Evolutionary conservation across 2,113 vertebrate species (phyloP).

Genomic region (Marcusenius ussheri): DNA sequence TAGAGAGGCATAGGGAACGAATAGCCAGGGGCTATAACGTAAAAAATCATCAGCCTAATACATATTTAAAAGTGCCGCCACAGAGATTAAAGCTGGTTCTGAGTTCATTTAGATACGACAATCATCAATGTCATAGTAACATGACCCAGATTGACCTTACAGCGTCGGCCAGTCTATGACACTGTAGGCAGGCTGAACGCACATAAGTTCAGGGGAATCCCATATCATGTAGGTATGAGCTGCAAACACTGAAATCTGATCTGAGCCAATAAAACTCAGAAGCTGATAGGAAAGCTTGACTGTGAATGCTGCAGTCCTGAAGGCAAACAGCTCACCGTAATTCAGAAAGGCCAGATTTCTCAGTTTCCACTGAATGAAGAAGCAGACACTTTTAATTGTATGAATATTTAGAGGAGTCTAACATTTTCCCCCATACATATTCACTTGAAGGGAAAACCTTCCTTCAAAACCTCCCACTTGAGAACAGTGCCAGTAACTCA

Average conservation of each 20-base stretch:
- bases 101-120: not conserved
- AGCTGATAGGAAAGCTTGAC: not conserved
- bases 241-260: not conserved
- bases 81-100: not conserved
- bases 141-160: not conserved
- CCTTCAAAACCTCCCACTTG: not conserved
- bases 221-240: not conserved
- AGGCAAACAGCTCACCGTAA: not conserved
- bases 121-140: not conserved
- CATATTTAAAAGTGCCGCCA: not conserved
- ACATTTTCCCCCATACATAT: not conserved
- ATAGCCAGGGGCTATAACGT: not conserved
- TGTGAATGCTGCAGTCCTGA: not conserved
- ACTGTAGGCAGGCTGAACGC: not conserved
- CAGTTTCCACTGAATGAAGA: not conserved
- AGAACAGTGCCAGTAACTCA: not conserved
- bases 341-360: not conserved
- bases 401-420: not conserved
- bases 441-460: not conserved
- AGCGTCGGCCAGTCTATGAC: no score
- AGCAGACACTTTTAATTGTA: not conserved
- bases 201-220: not conserved
- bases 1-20: not conserved
- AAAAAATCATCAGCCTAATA: not conserved
- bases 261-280: not conserved